Conservation (phyloP, 2,888 invertebrate genomes). For the Actias luna region DNA sequence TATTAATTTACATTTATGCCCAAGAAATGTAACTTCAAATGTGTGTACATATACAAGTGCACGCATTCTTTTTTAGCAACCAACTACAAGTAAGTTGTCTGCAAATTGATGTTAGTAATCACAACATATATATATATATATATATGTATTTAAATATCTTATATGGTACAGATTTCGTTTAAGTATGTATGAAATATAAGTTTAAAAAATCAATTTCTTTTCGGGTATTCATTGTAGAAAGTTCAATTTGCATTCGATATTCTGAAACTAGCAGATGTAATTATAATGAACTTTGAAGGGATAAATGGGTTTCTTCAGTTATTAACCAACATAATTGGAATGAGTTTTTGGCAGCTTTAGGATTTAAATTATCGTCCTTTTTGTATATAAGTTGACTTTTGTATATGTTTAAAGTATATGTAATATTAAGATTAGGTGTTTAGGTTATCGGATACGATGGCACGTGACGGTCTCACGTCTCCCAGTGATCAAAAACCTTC, state of each 20-base stretch:
- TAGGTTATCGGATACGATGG: neutral
- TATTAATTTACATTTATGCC: no score
- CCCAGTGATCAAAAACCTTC: neutral
- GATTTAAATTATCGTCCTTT: neutral
- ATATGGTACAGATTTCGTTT: neutral
- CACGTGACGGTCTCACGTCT: neutral
- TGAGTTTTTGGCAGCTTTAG: neutral
- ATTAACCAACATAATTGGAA: neutral
- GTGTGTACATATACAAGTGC: no score
- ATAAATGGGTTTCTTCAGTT: neutral
- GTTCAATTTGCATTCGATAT: neutral
- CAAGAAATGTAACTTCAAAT: no score
- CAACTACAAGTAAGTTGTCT: no score
- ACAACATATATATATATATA: no score
- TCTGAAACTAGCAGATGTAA: conserved; percentile 1
- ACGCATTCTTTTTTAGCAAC: no score
- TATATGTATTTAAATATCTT: neutral
- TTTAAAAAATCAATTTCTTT: neutral
- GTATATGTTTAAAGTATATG: neutral
- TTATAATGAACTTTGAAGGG: neutral
- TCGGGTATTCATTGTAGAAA: neutral
- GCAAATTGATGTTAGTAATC: no score
- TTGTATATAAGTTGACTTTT: conserved; percentile 1
- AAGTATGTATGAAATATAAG: no score
- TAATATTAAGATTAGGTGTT: neutral